Base-by-base conservation (phyloP, 2,113 vertebrate genomes). In the human (Homo sapiens) region DNA sequence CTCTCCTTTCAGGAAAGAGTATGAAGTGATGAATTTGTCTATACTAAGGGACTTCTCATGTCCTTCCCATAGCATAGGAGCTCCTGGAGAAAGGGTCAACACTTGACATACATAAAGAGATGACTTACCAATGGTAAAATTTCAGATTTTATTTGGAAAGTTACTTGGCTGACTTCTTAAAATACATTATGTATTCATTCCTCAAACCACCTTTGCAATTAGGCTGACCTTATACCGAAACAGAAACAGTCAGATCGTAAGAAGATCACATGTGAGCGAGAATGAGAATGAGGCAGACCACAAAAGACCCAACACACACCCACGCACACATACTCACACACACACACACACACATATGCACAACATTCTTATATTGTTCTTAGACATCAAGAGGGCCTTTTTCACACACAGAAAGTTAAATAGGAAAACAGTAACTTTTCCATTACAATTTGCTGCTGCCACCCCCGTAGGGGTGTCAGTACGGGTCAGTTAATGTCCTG, bases 401-500 rank as follows among this genome's bases (percentile, higher is more conserved):
- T 73, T 72, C 79, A 94, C 50, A 93, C 81, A 85, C 5, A 76
- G 20, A 78, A 96, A 97, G 64, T 97, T 94, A 96, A 94, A 88
- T 52, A 70, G 64, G 64, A 73, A 90, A 78, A 79, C 38, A 96
- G 80, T 76, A 97, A 94, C 76, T 96, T 95, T 96, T 96, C 57
- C 84, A 96, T 96, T 85, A 94, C 48, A 84, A n/a, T 89, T 84
- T 97, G 76, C 87, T 93, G 57, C 90, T 83, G 55, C 66, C 64
- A 83, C 68, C 57, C 79, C 92, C 85, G 61, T 64, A 92, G 90
- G 93, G 94, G 59, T 85, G 66, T 61, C 92, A 90, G 66, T 91
- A 61, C 70, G 88, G 90, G 84, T 90, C 4, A 0, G 90, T 90
- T 97, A 98, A 98, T 97, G 96, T 97, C 81, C 96, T 97, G 93